Evolutionary conservation across 2,113 vertebrate species (phyloP), one percentile per base, ranked within the genome.

Genomic region (Callithrix jacchus): DNA sequence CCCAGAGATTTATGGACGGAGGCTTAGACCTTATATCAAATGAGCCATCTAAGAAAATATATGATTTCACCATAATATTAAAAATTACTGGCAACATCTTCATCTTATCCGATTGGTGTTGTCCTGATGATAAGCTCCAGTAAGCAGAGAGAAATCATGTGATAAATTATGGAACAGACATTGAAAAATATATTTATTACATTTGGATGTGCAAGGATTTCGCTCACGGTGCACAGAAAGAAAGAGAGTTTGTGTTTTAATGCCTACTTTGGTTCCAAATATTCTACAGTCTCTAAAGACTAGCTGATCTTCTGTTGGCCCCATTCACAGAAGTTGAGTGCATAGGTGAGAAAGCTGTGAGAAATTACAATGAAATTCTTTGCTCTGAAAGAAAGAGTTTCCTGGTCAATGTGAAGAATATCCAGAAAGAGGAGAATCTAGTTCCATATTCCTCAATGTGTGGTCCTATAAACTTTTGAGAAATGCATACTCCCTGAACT

Each of bases 151-250:
- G 92, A 96, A 94, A 95, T 77, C 80, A 64, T 96, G 82, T 97
- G 96, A 97, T 98, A 97, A 94, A 96, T 97, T 97, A 96, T 97
- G 82, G 83, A 96, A 87, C 84, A 89, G 93, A 96, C 96, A 61
- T 89, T 92, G 95, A 95, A 94, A 96, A 97, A 96, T 97, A 40
- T 77, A 93, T 91, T 91, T 97, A 91, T 94, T 95, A 71, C 32
- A 49, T 97, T 93, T 91, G 71, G 35, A 84, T 95, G 58, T 88
- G 45, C 37, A 87, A 84, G 71, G 82, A 93, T 97, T 96, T 87
- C 70, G 64, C 79, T 95, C 0, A 0, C 66, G 84, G n/a, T 52
- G 32, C 49, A n/a, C 23, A 52, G 86, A 89, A 32, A 89, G 80
- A 93, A 91, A 93, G 42, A 52, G 52, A 61, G 73, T 91, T 94